Percentiles rank a stretch among this genome's conserved stretches.
Evolutionary conservation across 2,888 invertebrate genomes (phyloP).

Genomic region (Himalopsyche anomala): DNA sequence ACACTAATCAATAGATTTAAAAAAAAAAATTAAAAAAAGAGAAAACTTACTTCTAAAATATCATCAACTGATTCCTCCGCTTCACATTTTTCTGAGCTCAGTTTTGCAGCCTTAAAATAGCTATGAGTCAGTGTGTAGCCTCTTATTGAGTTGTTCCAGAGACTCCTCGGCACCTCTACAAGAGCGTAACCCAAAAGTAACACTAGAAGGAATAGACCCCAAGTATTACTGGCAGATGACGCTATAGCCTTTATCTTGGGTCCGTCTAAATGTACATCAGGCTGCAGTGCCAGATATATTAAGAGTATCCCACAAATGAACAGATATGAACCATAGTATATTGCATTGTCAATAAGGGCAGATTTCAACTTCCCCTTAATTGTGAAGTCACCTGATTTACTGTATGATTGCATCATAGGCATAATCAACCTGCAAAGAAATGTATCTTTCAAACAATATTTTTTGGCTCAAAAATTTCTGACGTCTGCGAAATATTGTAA

Average conservation of each 20-base stretch:
- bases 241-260: conserved; percentile 96
- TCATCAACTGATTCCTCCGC: conserved; percentile 98
- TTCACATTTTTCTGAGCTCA: conserved; percentile 96
- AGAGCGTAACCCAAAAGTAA: conserved; percentile 94
- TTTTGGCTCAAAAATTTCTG: background rate
- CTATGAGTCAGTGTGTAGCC: conserved; percentile 90
- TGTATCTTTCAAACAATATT: background rate
- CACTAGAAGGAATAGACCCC: conserved; percentile 97
- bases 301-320: conserved; percentile 95
- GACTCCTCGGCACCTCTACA: conserved; percentile 94
- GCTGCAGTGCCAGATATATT: conserved; percentile 94
- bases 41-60: conserved; percentile 86
- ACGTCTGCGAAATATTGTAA: too few species aligned
- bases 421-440: conserved; percentile 87
- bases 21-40: background rate
- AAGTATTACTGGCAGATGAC: conserved; percentile 98
- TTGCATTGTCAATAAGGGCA: conserved; percentile 96
- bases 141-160: conserved; percentile 94
- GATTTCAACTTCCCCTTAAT: conserved; percentile 95
- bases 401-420: conserved; percentile 99
- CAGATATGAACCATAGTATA: conserved; percentile 97
- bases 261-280: conserved; percentile 92
- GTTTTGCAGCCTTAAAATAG: conserved; percentile 95
- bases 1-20: too few species aligned
- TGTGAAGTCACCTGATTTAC: conserved; percentile 98